phyloP scores from a whole-genome alignment of 2,113 vertebrate species.

The Jacana jacana region DNA sequence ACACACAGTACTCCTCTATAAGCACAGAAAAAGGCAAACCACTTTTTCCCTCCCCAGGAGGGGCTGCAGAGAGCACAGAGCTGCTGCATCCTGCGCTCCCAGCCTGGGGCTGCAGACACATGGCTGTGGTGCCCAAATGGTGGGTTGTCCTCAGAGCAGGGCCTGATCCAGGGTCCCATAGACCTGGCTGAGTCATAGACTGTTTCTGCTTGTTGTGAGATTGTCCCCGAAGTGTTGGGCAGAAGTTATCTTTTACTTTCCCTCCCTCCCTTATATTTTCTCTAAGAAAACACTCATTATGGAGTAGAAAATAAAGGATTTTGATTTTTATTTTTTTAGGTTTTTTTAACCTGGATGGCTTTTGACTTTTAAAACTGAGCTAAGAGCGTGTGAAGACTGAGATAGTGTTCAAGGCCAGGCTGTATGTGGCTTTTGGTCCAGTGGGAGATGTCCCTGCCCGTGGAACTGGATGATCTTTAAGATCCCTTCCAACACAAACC shows the following conservation, averaged over 20 bases:
- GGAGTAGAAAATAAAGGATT: background rate
- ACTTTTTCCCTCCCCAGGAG: background rate
- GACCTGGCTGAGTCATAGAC: fast-evolving
- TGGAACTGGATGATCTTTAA: no score
- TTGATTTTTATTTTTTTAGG: background rate
- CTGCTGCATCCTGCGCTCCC: background rate
- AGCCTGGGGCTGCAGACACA: background rate
- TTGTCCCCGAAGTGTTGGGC: background rate
- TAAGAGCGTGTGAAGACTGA: background rate
- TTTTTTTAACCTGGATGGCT: background rate
- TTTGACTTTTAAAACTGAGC: background rate
- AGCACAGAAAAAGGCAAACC: background rate
- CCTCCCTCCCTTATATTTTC: background rate
- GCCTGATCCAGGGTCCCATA: background rate
- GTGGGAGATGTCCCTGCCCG: no score
- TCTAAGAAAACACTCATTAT: background rate
- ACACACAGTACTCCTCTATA: background rate
- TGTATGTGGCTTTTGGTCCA: no score
- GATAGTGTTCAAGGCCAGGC: no score
- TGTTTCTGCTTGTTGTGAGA: background rate
- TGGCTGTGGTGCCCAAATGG: background rate
- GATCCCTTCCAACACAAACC: no score
- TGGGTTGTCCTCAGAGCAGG: background rate
- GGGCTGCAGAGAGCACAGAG: background rate
- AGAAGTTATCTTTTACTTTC: background rate